Percentiles rank a stretch among this genome's conserved stretches.
These are phyloP conservation scores for Papilio glaucus DNA, from an alignment of 1,140 invertebrate genomes.

Conservation along the genomic window DNA sequence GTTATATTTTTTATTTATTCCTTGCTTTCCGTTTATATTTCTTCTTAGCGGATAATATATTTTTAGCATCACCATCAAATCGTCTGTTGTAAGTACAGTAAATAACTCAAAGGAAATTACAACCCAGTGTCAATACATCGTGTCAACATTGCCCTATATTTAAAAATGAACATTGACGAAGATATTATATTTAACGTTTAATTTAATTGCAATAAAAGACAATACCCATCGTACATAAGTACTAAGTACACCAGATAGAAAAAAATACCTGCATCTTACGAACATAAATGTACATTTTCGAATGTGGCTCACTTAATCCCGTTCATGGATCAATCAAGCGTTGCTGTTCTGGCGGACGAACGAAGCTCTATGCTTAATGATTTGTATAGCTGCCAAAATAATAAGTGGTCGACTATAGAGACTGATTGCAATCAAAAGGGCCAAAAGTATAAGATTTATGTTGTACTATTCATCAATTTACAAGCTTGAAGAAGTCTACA, in stretches of 20 bases:
- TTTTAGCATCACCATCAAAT: too few relatives aligned
- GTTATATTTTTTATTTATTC: background rate
- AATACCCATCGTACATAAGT: too few relatives aligned
- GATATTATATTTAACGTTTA: background rate
- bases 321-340: conserved; percentile 26
- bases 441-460: conserved; percentile 14
- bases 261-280: background rate
- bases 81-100: too few relatives aligned
- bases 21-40: too few relatives aligned
- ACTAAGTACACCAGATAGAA: background rate
- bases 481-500: background rate
- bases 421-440: conserved; percentile 24
- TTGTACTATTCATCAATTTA: background rate
- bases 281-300: conserved; percentile 7
- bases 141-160: too few relatives aligned
- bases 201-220: background rate
- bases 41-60: too few relatives aligned
- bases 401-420: conserved; percentile 30
- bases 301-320: conserved; percentile 14
- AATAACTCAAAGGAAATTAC: too few relatives aligned
- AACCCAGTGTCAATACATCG: too few relatives aligned
- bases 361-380: conserved; percentile 22
- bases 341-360: background rate
- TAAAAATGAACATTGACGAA: background rate
- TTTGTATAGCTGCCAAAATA: conserved; percentile 37